Percentiles rank a stretch among this genome's conserved stretches.
Conservation (phyloP, 2,113 vertebrate species). For the Ptyas mucosa region DNA sequence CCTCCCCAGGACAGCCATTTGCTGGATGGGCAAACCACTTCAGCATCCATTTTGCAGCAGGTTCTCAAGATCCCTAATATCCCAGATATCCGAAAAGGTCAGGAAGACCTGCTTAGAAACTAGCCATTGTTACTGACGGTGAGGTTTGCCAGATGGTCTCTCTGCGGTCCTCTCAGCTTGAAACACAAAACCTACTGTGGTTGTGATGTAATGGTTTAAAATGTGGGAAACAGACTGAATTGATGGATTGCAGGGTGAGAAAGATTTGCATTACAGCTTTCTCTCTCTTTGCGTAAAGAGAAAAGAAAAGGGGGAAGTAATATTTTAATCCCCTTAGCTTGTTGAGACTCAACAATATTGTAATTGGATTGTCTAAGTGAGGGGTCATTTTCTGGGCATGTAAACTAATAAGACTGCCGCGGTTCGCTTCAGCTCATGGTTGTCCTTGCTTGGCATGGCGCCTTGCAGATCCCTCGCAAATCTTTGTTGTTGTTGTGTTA, state of each 20-base stretch:
- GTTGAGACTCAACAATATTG: not conserved
- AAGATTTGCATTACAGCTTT: not conserved
- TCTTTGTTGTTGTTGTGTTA: not conserved
- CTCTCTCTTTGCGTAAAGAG: not conserved
- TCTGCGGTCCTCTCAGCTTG: not conserved
- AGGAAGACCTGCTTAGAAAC: not conserved
- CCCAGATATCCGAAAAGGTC: not conserved
- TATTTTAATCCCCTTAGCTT: not conserved
- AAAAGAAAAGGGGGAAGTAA: not conserved
- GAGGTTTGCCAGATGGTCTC: not conserved
- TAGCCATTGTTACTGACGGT: not conserved
- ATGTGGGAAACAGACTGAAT: not conserved
- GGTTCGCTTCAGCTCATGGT: not conserved
- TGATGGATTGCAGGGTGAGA: not conserved
- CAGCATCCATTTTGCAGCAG: not conserved
- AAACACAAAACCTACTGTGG: not conserved
- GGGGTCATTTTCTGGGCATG: not conserved
- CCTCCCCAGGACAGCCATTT: not conserved
- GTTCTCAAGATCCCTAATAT: not conserved
- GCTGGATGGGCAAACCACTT: not conserved
- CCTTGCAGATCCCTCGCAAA: not conserved
- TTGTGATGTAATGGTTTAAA: not conserved
- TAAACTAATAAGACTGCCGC: too few relatives aligned
- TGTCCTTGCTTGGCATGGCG: fast-evolving
- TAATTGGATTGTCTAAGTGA: fast-evolving